Conservation (phyloP, 2,888 invertebrate genomes). For the Gerris lacustris region DNA sequence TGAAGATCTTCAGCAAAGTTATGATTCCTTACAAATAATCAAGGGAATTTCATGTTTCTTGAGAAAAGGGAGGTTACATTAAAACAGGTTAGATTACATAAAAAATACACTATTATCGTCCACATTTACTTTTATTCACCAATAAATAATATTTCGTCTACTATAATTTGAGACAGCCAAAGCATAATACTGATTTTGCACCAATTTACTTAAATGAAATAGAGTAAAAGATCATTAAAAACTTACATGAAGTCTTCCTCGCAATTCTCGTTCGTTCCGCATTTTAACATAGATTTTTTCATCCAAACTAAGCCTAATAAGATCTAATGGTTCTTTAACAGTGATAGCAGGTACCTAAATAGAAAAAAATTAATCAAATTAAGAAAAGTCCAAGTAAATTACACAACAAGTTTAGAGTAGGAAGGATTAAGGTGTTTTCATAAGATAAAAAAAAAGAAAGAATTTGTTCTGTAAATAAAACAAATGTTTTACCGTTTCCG, state of each 20-base stretch:
- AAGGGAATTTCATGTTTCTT: no score
- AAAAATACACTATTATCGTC: no score
- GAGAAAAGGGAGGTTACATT: no score
- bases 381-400: not conserved
- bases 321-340: slow-evolving; percentile 94
- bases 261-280: slow-evolving; percentile 94
- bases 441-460: not conserved
- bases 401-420: not conserved
- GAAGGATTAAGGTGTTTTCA: not conserved
- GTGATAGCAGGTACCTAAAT: slow-evolving; percentile 71
- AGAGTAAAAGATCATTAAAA: slow-evolving; percentile 4
- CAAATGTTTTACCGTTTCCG: not conserved
- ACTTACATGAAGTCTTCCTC: slow-evolving; percentile 84
- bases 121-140: no score
- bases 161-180: no score
- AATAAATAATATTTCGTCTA: no score
- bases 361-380: not conserved
- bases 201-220: no score
- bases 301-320: slow-evolving; percentile 91
- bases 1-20: no score
- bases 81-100: no score
- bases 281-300: slow-evolving; percentile 98
- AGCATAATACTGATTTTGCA: no score
- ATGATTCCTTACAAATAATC: no score
- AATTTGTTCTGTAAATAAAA: not conserved